These are phyloP conservation scores for Capromys pilorides DNA, from an alignment of 2,797 vertebrate species.

Conservation along the genomic window DNA sequence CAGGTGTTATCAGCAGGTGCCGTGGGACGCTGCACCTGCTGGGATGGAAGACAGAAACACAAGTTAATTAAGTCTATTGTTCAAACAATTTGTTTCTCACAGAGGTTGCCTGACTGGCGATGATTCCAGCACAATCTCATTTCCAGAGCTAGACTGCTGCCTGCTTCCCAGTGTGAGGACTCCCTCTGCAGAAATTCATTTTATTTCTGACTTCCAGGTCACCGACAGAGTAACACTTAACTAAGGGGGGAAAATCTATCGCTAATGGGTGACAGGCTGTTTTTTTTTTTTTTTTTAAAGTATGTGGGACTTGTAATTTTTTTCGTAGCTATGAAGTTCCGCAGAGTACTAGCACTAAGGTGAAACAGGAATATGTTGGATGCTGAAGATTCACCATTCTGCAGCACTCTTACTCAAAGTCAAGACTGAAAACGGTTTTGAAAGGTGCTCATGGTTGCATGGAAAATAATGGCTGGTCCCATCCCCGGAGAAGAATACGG, in stretches of 20 bases:
- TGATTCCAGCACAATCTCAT: slow-evolving; percentile 65
- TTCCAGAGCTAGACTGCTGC: slow-evolving; percentile 73
- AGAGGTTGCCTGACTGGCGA: slow-evolving; percentile 59
- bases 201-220: slow-evolving; percentile 52
- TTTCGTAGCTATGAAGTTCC: background rate
- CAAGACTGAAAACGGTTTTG: slow-evolving; percentile 42
- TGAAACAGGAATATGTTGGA: background rate
- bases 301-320: background rate
- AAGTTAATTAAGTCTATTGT: slow-evolving; percentile 82
- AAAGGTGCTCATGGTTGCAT: slow-evolving; percentile 12
- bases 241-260: background rate
- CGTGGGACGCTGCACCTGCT: slow-evolving; percentile 43
- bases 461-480: slow-evolving; percentile 8
- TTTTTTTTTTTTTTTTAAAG: background rate
- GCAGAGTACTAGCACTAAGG: background rate
- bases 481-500: slow-evolving; percentile 21
- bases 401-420: slow-evolving; percentile 46
- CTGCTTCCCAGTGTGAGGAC: slow-evolving; percentile 40
- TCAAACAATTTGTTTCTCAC: slow-evolving; percentile 81
- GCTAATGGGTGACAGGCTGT: slow-evolving; percentile 56
- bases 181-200: slow-evolving; percentile 56
- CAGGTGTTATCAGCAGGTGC: slow-evolving; percentile 75
- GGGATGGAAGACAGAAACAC: slow-evolving; percentile 76
- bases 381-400: slow-evolving; percentile 15
- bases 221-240: slow-evolving; percentile 1